These are phyloP conservation scores for Nautilus pompilius DNA, from an alignment of 1,140 invertebrate genomes.

Conservation along the genomic window DNA sequence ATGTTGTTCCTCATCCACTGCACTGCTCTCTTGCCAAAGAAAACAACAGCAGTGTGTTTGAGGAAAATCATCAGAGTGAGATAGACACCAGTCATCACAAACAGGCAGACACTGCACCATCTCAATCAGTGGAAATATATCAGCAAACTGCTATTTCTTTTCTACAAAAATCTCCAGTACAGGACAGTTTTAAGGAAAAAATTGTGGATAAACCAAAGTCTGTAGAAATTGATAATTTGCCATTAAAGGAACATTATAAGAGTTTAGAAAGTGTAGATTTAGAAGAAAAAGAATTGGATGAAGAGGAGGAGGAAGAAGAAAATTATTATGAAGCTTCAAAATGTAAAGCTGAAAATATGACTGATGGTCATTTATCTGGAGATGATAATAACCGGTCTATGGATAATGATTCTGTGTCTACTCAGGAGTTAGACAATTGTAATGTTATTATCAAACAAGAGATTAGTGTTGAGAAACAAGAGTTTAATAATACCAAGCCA, in stretches of 20 bases:
- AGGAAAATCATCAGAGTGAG: too few relatives aligned
- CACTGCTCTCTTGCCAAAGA: constrained; percentile 14
- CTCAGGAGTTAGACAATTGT: not conserved
- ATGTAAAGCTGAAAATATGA: constrained; percentile 4
- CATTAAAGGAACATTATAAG: too few relatives aligned
- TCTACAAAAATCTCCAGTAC: too few relatives aligned
- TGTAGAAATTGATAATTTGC: too few relatives aligned
- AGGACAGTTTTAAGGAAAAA: too few relatives aligned
- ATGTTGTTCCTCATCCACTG: constrained; percentile 37
- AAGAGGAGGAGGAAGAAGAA: not conserved
- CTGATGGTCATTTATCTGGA: not conserved
- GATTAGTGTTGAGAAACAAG: not conserved
- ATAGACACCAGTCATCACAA: too few relatives aligned
- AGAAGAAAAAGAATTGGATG: too few relatives aligned
- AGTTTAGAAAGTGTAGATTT: too few relatives aligned
- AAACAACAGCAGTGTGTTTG: constrained; percentile 4
- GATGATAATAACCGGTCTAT: constrained; percentile 1
- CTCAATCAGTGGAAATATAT: too few relatives aligned
- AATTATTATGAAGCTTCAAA: not conserved
- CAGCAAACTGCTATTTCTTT: too few relatives aligned
- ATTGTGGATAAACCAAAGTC: too few relatives aligned
- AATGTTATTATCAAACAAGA: constrained; percentile 1
- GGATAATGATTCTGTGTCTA: constrained; percentile 1
- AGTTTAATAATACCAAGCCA: not conserved
- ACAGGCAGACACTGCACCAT: too few relatives aligned